Evolutionary conservation across 2,888 invertebrate genomes (phyloP).

Genomic region (Nephrotoma flavescens): DNA sequence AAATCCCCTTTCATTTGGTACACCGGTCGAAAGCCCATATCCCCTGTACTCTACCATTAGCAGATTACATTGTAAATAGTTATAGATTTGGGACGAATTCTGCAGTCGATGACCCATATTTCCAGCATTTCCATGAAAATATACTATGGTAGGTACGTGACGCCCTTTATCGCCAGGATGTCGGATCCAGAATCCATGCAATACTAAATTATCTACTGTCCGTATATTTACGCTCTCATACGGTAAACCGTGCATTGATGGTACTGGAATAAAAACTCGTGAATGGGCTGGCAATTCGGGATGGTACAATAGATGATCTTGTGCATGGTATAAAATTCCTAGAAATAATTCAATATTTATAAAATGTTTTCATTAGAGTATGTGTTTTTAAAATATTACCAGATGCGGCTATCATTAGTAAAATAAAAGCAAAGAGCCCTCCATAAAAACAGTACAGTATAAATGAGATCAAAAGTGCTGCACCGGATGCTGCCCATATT

Average conservation of each 20-base stretch:
- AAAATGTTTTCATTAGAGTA: background rate
- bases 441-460: constrained; percentile 75
- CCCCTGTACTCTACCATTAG: constrained; percentile 91
- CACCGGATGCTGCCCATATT: constrained; percentile 63
- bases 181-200: constrained; percentile 70
- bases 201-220: constrained; percentile 57
- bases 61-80: constrained; percentile 69
- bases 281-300: constrained; percentile 83
- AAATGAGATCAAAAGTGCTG: constrained; percentile 57
- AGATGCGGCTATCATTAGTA: constrained; percentile 53
- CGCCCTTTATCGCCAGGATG: constrained; percentile 52
- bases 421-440: constrained; percentile 51
- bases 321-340: constrained; percentile 74
- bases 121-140: constrained; percentile 93
- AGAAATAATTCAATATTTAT: constrained; percentile 17
- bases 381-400: constrained; percentile 36
- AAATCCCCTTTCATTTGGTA: constrained; percentile 74
- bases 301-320: constrained; percentile 75
- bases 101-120: constrained; percentile 86
- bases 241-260: constrained; percentile 70
- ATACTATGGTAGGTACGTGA: constrained; percentile 68
- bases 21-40: constrained; percentile 82
- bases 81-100: constrained; percentile 76
- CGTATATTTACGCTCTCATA: constrained; percentile 70
- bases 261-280: constrained; percentile 73